Percentiles rank a stretch among this genome's conserved stretches.
These are phyloP conservation scores for Scomber colias DNA, from an alignment of 2,113 vertebrate genomes.

Conservation along the genomic window DNA sequence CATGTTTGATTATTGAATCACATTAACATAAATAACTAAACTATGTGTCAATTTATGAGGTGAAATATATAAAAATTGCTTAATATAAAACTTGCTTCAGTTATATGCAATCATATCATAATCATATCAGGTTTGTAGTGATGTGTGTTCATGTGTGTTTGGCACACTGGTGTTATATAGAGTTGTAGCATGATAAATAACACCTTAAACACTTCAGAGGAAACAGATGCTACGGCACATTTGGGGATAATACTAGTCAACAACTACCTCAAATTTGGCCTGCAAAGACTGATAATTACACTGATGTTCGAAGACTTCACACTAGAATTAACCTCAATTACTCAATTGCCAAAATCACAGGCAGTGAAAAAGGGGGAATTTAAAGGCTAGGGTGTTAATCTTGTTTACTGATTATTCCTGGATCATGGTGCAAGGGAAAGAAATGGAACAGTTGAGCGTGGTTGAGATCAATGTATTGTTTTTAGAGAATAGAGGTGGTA, in stretches of 20 bases:
- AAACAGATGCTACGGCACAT: background rate
- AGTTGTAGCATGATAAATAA: background rate
- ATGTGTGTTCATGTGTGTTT: too few relatives aligned
- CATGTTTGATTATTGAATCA: too few relatives aligned
- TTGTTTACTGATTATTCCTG: background rate
- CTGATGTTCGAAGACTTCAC: background rate
- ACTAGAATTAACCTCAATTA: constrained; percentile 1
- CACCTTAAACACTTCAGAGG: background rate
- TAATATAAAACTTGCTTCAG: too few relatives aligned
- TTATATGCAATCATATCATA: too few relatives aligned
- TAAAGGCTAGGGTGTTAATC: background rate
- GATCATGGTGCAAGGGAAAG: background rate
- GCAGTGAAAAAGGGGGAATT: background rate
- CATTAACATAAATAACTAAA: too few relatives aligned
- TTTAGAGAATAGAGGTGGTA: background rate
- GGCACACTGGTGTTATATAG: too few relatives aligned
- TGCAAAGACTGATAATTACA: background rate
- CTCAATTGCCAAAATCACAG: background rate
- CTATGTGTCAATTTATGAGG: too few relatives aligned
- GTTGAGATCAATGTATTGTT: background rate
- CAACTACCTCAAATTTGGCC: background rate
- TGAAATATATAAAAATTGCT: too few relatives aligned
- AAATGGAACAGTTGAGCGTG: background rate
- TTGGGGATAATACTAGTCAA: background rate
- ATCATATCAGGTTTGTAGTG: too few relatives aligned